These are phyloP conservation scores for Naja naja DNA, from an alignment of 2,113 vertebrate species.

Conservation along the genomic window DNA sequence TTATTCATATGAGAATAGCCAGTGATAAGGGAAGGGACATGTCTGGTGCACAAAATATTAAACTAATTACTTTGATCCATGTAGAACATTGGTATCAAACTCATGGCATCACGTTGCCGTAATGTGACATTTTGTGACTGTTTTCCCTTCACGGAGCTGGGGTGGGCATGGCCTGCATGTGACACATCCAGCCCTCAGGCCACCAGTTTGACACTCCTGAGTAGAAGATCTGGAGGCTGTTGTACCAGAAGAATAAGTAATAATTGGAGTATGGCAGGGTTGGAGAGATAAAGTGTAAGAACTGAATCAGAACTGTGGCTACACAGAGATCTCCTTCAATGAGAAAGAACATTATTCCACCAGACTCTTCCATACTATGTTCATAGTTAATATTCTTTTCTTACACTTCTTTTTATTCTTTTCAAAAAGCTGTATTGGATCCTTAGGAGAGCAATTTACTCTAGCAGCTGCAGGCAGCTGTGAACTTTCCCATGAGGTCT, in stretches of 20 bases:
- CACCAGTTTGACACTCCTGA: too few relatives aligned
- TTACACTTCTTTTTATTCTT: constrained; percentile 21
- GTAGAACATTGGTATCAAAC: too few relatives aligned
- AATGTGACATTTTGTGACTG: too few relatives aligned
- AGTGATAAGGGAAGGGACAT: neutral
- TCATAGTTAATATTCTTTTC: constrained; percentile 22
- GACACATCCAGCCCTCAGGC: too few relatives aligned
- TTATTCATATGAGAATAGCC: neutral
- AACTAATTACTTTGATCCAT: neutral
- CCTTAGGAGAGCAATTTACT: neutral
- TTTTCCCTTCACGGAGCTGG: too few relatives aligned
- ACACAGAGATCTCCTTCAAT: neutral
- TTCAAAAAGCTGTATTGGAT: neutral
- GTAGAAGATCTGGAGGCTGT: neutral
- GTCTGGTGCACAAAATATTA: neutral
- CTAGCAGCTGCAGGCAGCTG: constrained; percentile 55
- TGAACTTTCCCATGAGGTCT: neutral
- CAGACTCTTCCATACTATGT: neutral
- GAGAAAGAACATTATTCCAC: neutral
- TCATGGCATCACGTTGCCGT: too few relatives aligned
- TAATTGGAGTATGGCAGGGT: neutral
- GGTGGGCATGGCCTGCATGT: too few relatives aligned
- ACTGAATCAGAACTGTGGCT: neutral
- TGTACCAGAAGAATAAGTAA: neutral
- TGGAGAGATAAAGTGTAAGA: neutral